Percentiles rank a stretch among this genome's conserved stretches.
These are phyloP conservation scores for Copsychus sechellarum DNA, from an alignment of 2,113 vertebrate genomes.

Conservation along the genomic window DNA sequence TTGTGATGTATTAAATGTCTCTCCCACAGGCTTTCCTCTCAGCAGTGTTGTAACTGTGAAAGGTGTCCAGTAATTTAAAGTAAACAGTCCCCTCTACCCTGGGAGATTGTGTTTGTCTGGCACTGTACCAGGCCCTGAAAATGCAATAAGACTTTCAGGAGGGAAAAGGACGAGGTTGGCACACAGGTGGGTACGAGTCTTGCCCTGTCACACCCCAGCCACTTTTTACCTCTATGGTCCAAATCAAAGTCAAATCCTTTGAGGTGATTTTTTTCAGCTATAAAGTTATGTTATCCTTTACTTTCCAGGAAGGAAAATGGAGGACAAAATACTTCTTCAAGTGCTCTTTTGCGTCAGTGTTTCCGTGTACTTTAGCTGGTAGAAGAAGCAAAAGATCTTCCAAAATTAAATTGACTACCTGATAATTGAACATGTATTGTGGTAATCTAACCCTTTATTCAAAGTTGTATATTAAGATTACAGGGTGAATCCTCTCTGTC, in stretches of 20 bases:
- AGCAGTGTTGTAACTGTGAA: neutral
- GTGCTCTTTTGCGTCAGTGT: neutral
- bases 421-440: neutral
- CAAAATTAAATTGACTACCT: neutral
- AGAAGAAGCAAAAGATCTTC: neutral
- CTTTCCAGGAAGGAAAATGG: neutral
- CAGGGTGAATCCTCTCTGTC: neutral
- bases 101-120: neutral
- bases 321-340: neutral
- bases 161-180: neutral
- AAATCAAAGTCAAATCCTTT: neutral
- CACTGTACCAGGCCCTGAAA: neutral
- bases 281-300: neutral
- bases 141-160: rapidly evolving
- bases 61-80: neutral
- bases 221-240: neutral
- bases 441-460: neutral
- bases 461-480: neutral
- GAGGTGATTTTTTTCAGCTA: neutral
- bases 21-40: neutral
- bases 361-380: neutral
- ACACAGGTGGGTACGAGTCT: rapidly evolving
- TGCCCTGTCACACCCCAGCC: rapidly evolving
- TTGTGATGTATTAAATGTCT: neutral
- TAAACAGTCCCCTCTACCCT: rapidly evolving